Evolutionary conservation across 2,888 invertebrate genomes (phyloP).

Genomic region (Calameuta idolon): DNA sequence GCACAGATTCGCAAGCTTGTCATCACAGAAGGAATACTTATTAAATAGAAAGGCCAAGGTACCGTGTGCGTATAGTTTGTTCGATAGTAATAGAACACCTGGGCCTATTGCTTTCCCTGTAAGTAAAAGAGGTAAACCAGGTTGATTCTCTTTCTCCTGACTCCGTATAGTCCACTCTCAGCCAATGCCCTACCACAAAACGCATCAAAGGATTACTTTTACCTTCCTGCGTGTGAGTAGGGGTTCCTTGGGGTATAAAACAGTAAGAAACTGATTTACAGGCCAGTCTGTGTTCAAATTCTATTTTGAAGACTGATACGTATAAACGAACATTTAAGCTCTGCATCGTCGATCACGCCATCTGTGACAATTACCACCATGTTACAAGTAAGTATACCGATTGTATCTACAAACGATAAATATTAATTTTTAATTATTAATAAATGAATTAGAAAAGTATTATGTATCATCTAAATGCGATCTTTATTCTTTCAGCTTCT

Average conservation of each 20-base stretch:
- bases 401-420: background rate
- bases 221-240: conserved; percentile 53
- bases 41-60: background rate
- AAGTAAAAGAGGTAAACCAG: conserved; percentile 57
- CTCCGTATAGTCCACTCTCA: conserved; percentile 54
- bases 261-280: conserved; percentile 48
- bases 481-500: conserved; percentile 30
- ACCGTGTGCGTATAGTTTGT: conserved; percentile 9
- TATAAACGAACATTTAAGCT: background rate
- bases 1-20: background rate
- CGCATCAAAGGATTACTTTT: conserved; percentile 52
- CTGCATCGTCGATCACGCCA: background rate
- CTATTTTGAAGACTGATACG: conserved; percentile 29
- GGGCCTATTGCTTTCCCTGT: conserved; percentile 51
- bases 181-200: conserved; percentile 55
- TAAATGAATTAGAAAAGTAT: background rate
- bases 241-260: conserved; percentile 59
- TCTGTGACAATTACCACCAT: conserved; percentile 21
- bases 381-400: conserved; percentile 45
- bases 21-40: background rate
- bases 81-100: conserved; percentile 24
- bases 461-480: background rate
- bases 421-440: background rate
- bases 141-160: conserved; percentile 57
- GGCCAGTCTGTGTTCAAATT: conserved; percentile 52